Conservation (phyloP, 35 echinoderm and acorn worm genomes). For the Chiridota heheva region DNA sequence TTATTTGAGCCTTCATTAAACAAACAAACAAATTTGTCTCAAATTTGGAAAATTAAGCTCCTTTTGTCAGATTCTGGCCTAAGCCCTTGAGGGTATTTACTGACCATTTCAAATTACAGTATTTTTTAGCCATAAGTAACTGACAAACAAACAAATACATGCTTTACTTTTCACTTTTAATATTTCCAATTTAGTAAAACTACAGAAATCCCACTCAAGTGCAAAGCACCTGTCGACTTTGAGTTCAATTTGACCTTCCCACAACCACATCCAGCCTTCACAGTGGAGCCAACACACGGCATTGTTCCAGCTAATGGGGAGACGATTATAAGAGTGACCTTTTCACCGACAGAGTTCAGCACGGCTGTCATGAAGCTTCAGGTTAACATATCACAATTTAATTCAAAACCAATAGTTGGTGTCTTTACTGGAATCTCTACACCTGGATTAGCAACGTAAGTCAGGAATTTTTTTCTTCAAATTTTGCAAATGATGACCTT, state of each 20-base stretch:
- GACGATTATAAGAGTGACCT: conserved; percentile 60
- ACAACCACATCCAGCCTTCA: conserved; percentile 80
- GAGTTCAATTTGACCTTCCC: conserved; percentile 84
- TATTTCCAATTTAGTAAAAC: conserved; percentile 55
- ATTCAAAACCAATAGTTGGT: conserved; percentile 82
- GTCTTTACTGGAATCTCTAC: conserved; percentile 64
- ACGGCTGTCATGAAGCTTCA: conserved; percentile 95
- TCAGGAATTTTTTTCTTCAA: neutral
- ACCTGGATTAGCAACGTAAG: conserved; percentile 90
- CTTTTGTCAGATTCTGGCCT: too few species aligned
- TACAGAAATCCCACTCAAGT: conserved; percentile 77
- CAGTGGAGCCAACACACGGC: conserved; percentile 70
- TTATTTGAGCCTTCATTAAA: too few species aligned
- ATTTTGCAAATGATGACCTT: too few species aligned
- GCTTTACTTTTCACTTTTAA: too few species aligned
- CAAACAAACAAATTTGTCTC: too few species aligned
- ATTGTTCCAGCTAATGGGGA: conserved; percentile 83
- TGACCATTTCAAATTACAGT: neutral
- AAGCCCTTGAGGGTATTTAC: neutral
- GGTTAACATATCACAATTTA: conserved; percentile 91
- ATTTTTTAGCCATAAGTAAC: too few species aligned
- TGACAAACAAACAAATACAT: too few species aligned
- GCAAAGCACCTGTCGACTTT: conserved; percentile 93
- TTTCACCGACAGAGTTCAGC: conserved; percentile 87
- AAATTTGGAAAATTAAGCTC: too few species aligned